Conservation (phyloP, 2,888 invertebrate species). For the Trilocha varians region DNA sequence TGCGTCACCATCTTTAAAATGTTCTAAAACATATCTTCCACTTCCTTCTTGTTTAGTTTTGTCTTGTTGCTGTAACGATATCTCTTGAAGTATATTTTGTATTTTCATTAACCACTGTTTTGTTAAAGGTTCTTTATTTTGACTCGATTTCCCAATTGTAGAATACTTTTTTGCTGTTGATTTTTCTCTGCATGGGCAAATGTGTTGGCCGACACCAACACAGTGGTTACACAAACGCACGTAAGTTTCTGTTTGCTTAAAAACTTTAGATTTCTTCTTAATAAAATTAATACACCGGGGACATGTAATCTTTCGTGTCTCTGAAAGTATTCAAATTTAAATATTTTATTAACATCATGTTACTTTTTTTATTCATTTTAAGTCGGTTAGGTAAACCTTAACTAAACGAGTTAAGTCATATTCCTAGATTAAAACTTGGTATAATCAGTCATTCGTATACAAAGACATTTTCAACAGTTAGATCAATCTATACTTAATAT, state of each 20-base stretch:
- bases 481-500: no score
- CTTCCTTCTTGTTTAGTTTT: not conserved
- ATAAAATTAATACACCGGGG: not conserved
- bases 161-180: not conserved
- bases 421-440: no score
- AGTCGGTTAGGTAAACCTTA: no score
- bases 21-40: not conserved
- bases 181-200: not conserved
- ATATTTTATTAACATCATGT: no score
- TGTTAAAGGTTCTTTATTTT: not conserved
- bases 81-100: not conserved
- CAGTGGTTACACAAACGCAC: not conserved
- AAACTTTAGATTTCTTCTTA: not conserved
- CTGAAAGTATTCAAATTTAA: not conserved
- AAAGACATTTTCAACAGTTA: no score
- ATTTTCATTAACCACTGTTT: not conserved
- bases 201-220: not conserved
- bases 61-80: not conserved
- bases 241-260: not conserved
- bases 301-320: not conserved
- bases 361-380: no score
- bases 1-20: not conserved
- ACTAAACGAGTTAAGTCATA: no score
- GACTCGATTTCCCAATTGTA: not conserved
- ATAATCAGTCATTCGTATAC: no score